Evolutionary conservation across 1,140 invertebrate genomes (phyloP).

Genomic region (Zaprionus tsacasi): DNA sequence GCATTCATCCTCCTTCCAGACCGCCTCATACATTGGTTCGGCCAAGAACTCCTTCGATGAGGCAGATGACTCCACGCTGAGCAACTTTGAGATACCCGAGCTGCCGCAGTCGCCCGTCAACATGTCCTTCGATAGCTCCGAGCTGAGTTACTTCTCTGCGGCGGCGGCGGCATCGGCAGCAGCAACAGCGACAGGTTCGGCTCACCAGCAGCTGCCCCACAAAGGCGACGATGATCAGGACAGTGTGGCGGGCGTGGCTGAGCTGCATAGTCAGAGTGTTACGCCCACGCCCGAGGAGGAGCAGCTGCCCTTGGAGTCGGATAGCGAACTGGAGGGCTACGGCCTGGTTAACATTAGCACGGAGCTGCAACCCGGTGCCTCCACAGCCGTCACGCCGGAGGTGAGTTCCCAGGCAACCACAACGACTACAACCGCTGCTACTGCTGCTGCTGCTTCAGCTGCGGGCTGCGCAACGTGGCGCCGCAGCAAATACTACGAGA

Average conservation of each 20-base stretch:
- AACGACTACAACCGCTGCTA: slow-evolving; percentile 26
- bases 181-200: neutral
- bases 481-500: slow-evolving; percentile 84
- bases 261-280: slow-evolving; percentile 75
- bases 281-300: slow-evolving; percentile 73
- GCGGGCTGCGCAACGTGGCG: slow-evolving; percentile 74
- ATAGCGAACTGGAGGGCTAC: slow-evolving; percentile 75
- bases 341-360: slow-evolving; percentile 55
- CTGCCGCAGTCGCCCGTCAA: slow-evolving; percentile 68
- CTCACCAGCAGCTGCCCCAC: slow-evolving; percentile 32
- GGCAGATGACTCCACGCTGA: slow-evolving; percentile 74
- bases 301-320: slow-evolving; percentile 66
- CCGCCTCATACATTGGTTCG: slow-evolving; percentile 87
- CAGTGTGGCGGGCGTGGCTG: slow-evolving; percentile 67
- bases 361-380: slow-evolving; percentile 43
- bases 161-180: slow-evolving; percentile 28
- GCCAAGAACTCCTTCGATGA: slow-evolving; percentile 82
- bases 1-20: slow-evolving; percentile 88
- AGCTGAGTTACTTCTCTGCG: slow-evolving; percentile 74
- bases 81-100: slow-evolving; percentile 75
- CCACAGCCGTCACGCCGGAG: slow-evolving; percentile 73
- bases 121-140: slow-evolving; percentile 82
- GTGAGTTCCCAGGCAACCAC: slow-evolving; percentile 63
- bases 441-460: slow-evolving; percentile 19
- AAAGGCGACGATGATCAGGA: slow-evolving; percentile 62